Percentiles rank a stretch among this genome's conserved stretches.
Evolutionary conservation across 1,140 invertebrate species (phyloP).

Genomic region (Ridgeia piscesae): DNA sequence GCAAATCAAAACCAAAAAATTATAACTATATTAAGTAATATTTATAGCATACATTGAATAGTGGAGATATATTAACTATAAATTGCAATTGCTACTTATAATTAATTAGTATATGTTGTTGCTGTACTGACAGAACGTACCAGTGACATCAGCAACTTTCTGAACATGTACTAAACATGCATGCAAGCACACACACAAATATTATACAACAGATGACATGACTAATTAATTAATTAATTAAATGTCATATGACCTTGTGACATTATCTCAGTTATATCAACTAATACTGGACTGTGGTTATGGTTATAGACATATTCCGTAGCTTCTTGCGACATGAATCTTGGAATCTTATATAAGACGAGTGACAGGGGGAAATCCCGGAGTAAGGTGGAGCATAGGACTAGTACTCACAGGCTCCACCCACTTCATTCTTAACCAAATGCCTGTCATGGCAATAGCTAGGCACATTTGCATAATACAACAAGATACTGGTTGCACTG

Average conservation of each 20-base stretch:
- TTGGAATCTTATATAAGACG: neutral
- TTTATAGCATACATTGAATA: neutral
- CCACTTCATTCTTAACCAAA: neutral
- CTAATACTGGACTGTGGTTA: neutral
- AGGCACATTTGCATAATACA: neutral
- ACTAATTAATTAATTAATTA: too few relatives aligned
- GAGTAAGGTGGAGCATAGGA: neutral
- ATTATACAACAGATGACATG: too few relatives aligned
- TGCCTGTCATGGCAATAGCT: neutral
- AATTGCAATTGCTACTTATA: neutral
- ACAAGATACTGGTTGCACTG: neutral
- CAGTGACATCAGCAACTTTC: neutral
- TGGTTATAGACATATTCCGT: neutral
- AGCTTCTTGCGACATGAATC: neutral
- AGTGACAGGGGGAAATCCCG: neutral
- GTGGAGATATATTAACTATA: neutral
- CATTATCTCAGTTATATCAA: neutral
- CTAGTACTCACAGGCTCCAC: neutral
- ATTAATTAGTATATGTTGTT: neutral
- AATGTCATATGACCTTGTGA: too few relatives aligned
- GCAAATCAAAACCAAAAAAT: neutral
- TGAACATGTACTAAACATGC: neutral
- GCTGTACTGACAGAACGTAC: neutral
- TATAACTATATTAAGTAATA: neutral
- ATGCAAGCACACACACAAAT: too few relatives aligned